A percentile compares a stretch with the other conserved stretches of the same genome.
These are phyloP conservation scores for Eubasilissa regina DNA, from an alignment of 1,140 invertebrate species.

Conservation along the genomic window DNA sequence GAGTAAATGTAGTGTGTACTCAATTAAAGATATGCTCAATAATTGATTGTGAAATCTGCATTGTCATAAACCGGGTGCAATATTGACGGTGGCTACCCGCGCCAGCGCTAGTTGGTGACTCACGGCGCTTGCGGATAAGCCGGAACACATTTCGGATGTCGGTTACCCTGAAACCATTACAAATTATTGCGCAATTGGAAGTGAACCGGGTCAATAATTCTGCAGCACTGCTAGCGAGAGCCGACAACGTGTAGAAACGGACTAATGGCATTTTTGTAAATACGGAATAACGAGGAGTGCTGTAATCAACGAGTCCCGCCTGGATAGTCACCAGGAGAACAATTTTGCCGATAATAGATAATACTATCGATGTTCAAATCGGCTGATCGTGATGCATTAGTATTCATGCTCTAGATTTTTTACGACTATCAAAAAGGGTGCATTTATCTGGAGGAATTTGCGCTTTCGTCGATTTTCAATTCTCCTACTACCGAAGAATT, in stretches of 20 bases:
- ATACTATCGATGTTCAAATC: constrained; percentile 42
- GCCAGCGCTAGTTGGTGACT: background rate
- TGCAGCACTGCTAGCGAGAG: constrained; percentile 3
- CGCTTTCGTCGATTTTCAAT: constrained; percentile 11
- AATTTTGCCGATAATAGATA: background rate
- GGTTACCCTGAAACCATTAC: constrained; percentile 33
- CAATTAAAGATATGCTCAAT: constrained; percentile 25
- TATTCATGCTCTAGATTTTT: constrained; percentile 52
- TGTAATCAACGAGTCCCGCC: constrained; percentile 45
- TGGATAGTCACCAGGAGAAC: constrained; percentile 16
- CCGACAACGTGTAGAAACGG: constrained; percentile 46
- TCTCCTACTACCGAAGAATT: constrained; percentile 10
- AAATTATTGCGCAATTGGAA: constrained; percentile 30
- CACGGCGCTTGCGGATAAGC: constrained; percentile 33
- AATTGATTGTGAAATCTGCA: constrained; percentile 4
- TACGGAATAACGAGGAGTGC: constrained; percentile 48
- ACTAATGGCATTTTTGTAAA: constrained; percentile 52
- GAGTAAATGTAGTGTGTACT: background rate
- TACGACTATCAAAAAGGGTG: constrained; percentile 20
- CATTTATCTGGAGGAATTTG: constrained; percentile 28
- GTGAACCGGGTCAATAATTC: constrained; percentile 50
- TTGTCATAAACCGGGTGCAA: constrained; percentile 30
- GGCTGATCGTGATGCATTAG: constrained; percentile 45
- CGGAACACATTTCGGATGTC: constrained; percentile 45
- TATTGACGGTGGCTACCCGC: background rate